Conservation (phyloP, 2,797 vertebrate species). For the Nannoperca australis region DNA sequence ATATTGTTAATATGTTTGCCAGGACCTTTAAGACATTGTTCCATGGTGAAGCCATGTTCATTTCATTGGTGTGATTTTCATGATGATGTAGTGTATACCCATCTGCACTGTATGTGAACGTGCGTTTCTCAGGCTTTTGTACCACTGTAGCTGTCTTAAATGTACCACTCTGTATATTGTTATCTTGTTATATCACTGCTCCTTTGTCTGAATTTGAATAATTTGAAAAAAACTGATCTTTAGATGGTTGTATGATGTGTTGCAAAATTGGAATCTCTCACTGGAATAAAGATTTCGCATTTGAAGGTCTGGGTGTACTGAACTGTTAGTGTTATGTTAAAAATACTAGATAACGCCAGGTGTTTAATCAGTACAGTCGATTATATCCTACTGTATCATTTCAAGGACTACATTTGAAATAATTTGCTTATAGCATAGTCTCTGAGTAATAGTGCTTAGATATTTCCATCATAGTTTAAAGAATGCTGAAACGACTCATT, state of each 20-base stretch:
- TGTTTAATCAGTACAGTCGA: background rate
- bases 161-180: background rate
- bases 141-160: background rate
- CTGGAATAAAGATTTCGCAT: conserved; percentile 18
- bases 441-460: background rate
- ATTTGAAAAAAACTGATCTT: background rate
- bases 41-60: background rate
- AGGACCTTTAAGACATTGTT: conserved; percentile 14
- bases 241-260: background rate
- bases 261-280: background rate
- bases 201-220: background rate
- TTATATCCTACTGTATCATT: too few relatives aligned
- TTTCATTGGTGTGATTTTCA: background rate
- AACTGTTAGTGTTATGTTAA: background rate
- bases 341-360: too few relatives aligned
- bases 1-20: background rate
- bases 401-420: background rate
- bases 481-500: background rate
- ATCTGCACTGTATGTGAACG: conserved; percentile 4
- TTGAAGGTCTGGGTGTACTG: background rate
- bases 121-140: conserved; percentile 13
- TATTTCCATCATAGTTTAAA: background rate
- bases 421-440: background rate
- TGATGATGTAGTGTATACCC: background rate
- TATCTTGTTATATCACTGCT: conserved; percentile 2